Conservation (phyloP, 2,888 invertebrate species). For the Aproaerema taeniolella region DNA sequence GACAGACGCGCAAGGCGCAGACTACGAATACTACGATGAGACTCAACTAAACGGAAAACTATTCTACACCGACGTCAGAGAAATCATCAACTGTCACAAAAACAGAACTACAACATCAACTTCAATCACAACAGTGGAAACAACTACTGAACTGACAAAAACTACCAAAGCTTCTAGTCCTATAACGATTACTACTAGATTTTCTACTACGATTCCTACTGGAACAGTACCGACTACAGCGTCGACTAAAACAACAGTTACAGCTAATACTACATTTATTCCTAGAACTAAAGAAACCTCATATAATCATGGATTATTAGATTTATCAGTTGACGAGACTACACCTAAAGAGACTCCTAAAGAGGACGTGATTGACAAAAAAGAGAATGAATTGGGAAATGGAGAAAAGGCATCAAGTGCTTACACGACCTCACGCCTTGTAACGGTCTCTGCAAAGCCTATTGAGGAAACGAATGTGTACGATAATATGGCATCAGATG, state of each 20-base stretch:
- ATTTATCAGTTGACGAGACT: slow-evolving; percentile 23
- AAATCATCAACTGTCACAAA: slow-evolving; percentile 43
- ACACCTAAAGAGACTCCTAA: slow-evolving; percentile 20
- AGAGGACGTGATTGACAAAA: slow-evolving; percentile 13
- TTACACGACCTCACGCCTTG: slow-evolving; percentile 54
- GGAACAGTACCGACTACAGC: not conserved
- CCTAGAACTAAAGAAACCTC: not conserved
- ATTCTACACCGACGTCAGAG: slow-evolving; percentile 58
- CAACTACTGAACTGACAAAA: slow-evolving; percentile 13
- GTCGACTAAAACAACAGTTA: no score
- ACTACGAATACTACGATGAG: slow-evolving; percentile 67
- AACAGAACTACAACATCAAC: not conserved
- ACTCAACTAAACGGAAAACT: slow-evolving; percentile 59
- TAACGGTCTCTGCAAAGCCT: slow-evolving; percentile 64
- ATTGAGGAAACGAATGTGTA: slow-evolving; percentile 28
- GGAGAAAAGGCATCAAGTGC: slow-evolving; percentile 25
- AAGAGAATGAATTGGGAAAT: slow-evolving; percentile 10
- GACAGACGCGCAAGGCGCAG: slow-evolving; percentile 34
- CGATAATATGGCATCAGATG: slow-evolving; percentile 61
- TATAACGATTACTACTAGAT: not conserved
- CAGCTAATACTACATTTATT: no score
- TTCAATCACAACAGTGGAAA: slow-evolving; percentile 7
- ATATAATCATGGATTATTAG: slow-evolving; percentile 25
- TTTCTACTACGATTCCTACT: not conserved
- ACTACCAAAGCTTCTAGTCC: slow-evolving; percentile 1